A percentile compares a stretch with the other conserved stretches of the same genome.
Conservation (phyloP, 1,140 invertebrate genomes). For the Euwallacea fornicatus region DNA sequence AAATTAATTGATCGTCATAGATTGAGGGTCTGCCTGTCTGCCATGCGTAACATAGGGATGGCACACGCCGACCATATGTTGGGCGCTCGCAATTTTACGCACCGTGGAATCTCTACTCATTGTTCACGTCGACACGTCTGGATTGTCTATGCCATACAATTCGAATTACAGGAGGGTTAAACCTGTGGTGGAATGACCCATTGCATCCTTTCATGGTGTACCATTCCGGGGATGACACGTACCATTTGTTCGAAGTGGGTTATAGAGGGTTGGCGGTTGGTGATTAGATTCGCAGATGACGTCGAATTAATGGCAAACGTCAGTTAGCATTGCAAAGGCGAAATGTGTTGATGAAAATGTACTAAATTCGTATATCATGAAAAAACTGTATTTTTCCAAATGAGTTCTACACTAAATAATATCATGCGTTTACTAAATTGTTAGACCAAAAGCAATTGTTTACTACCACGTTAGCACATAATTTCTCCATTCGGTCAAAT, state of each 20-base stretch:
- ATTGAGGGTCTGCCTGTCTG: slow-evolving; percentile 2
- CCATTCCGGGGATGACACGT: not conserved
- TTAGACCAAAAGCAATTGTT: too few species aligned
- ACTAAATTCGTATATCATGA: too few species aligned
- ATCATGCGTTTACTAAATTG: too few species aligned
- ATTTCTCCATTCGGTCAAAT: too few species aligned
- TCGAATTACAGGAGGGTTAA: slow-evolving; percentile 32
- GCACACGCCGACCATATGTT: slow-evolving; percentile 40
- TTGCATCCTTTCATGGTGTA: slow-evolving; percentile 24
- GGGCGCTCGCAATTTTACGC: slow-evolving; percentile 42
- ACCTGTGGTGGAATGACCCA: slow-evolving; percentile 31
- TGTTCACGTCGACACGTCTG: slow-evolving; percentile 26
- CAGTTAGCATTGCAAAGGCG: too few species aligned
- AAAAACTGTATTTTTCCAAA: too few species aligned
- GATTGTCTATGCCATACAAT: slow-evolving; percentile 32
- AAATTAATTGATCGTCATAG: slow-evolving; percentile 34
- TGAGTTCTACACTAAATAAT: too few species aligned
- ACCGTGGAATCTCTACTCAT: slow-evolving; percentile 35
- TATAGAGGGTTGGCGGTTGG: not conserved
- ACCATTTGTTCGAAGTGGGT: slow-evolving; percentile 2
- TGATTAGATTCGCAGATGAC: slow-evolving; percentile 11
- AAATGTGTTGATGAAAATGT: too few species aligned
- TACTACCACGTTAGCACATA: too few species aligned
- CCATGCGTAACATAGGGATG: slow-evolving; percentile 15
- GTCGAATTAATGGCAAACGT: not conserved